Base-by-base conservation (phyloP, 2,888 invertebrate genomes). In the Lochmaea crataegi region DNA sequence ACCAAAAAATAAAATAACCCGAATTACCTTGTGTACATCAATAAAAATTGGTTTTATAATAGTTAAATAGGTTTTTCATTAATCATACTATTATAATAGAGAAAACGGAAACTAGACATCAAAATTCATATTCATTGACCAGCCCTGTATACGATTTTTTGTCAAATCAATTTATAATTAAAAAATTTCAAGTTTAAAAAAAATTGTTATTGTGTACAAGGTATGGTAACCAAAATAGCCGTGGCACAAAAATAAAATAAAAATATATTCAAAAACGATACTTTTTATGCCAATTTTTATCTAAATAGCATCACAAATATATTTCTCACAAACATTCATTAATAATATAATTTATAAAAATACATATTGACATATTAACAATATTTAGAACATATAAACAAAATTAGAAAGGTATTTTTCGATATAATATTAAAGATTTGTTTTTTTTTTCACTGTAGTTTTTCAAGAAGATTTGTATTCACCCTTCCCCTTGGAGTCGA, bases 301-400 rank as follows among this genome's bases (percentile, higher is more conserved):
- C 7, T 41, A 60, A 26, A 42, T 3, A 41, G 42, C 42, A 42
- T 63, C 42, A 63, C 61, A 63, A 63, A 63, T 63, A 63, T 18
- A 63, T 63, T 18, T 63, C 12, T 63, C 42, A 61, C 12, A 61
- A 61, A 60, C 38, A 60, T 60, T 16, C 7, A 58, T 32, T 63
- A 42, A 42, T 63, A 7, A 63, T 63, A 42, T 63, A 18, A 63
- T 42, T 63, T 45, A 45, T 63, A 63, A 63, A 63, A 63, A 63
- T 42, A 45, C 5, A 63, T 42, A 42, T 42, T 42, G 58, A 16
- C 41, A 16, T 41, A 63, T 63, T 18, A 63, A 63, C 61, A 42
- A 63, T 53, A 53, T 9, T 11, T 11, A 42, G 60, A 60, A 42
- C 16, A 38, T 41, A 61, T 61, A 61, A 61, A 61, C n/a, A 51